These are phyloP conservation scores for Leuciscus waleckii DNA, from an alignment of 2,797 vertebrate genomes.

Conservation along the genomic window DNA sequence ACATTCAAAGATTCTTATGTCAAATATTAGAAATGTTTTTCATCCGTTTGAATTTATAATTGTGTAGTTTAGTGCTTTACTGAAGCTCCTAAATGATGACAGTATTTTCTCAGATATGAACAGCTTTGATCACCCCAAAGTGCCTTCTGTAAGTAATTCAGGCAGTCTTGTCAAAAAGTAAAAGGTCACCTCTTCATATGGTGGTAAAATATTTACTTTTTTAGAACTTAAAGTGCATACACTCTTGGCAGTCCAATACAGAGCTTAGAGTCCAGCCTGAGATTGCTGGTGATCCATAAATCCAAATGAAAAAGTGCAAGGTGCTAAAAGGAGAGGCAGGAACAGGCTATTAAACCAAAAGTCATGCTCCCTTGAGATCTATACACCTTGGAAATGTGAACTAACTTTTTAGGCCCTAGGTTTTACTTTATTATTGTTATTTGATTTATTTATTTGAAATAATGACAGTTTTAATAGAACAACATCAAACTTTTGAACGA, in stretches of 20 bases:
- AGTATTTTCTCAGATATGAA: slow-evolving; percentile 19
- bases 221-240: not conserved
- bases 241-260: not conserved
- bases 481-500: not conserved
- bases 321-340: slow-evolving; percentile 17
- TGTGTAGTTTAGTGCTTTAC: slow-evolving; percentile 26
- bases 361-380: slow-evolving; percentile 4
- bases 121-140: slow-evolving; percentile 11
- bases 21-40: slow-evolving; percentile 19
- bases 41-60: slow-evolving; percentile 34
- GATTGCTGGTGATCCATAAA: slow-evolving; percentile 16
- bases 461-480: not conserved
- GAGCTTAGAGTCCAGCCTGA: slow-evolving; percentile 9
- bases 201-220: not conserved
- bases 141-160: slow-evolving; percentile 15
- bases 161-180: not conserved
- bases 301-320: slow-evolving; percentile 20
- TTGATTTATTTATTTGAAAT: not conserved
- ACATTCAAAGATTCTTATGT: slow-evolving; percentile 25
- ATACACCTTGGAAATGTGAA: not conserved
- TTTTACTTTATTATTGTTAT: not conserved
- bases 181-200: not conserved
- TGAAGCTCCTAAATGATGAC: not conserved
- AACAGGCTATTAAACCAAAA: slow-evolving; percentile 10
- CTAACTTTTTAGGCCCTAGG: not conserved